phyloP scores from a whole-genome alignment of 2,113 vertebrate species.

The Sapajus apella region DNA sequence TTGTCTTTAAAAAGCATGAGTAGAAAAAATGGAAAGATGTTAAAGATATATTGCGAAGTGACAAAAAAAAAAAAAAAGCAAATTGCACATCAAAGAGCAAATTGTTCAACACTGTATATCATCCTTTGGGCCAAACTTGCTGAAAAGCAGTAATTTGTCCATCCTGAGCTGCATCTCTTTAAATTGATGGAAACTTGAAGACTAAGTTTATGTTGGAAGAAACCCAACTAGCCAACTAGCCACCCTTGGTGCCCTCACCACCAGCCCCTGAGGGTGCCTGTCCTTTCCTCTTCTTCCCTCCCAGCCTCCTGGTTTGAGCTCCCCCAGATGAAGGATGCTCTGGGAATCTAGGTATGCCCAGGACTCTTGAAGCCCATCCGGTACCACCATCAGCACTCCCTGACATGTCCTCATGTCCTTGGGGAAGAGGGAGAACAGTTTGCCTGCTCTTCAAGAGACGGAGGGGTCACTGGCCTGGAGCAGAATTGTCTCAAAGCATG shows the following conservation, averaged over 20 bases:
- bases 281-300: background rate
- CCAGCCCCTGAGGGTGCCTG: background rate
- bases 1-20: conserved; percentile 18
- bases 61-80: background rate
- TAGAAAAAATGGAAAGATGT: conserved; percentile 6
- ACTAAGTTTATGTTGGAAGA: conserved; percentile 27
- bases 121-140: conserved; percentile 29
- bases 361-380: background rate
- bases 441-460: background rate
- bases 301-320: background rate
- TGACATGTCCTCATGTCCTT: background rate
- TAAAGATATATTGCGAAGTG: background rate
- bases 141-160: conserved; percentile 46
- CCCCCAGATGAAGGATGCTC: background rate
- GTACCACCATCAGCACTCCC: background rate
- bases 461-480: background rate
- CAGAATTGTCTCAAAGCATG: background rate
- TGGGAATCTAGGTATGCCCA: background rate
- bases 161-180: conserved; percentile 22
- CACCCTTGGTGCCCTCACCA: too few relatives aligned
- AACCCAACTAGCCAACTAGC: background rate
- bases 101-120: background rate
- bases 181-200: conserved; percentile 4
- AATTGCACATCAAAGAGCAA: background rate
- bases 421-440: background rate